Evolutionary conservation across 1,140 invertebrate species (phyloP), one percentile per base, ranked within the genome.

Genomic region (Cherax destructor): DNA sequence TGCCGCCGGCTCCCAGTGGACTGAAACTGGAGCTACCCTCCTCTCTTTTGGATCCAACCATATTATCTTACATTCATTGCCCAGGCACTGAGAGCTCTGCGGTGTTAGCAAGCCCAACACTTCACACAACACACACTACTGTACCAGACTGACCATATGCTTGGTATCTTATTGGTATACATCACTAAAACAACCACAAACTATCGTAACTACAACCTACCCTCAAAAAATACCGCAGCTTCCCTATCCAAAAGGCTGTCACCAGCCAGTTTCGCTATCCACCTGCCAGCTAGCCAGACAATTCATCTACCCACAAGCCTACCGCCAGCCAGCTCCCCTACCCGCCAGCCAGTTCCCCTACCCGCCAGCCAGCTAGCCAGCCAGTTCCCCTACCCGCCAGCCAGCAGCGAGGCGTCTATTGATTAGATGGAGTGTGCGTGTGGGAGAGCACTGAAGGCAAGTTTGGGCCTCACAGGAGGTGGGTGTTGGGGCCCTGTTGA

Each of bases 351-450:
- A 65, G 61, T 21, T 65, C 16, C 16, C 61, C 61, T 13, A 65
- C 61, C 61, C 11, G 61, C 61, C 61, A 65, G 61, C 61, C 61
- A 65, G 61, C 61, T 16, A 65, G 61, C 61, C 61, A 65, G 61
- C 61, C 16, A 65, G 61, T 10, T 16, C 16, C 9, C 56, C 56
- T 10, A 16, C 61, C 61, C 13, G 4, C 61, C 61, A 65, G 61
- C 61, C 61, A 65, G 61, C 21, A 65, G 61, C 61, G 61, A 5
- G 61, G 61, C 61, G 61, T 65, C 61, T 65, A 65, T 65, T 65
- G 61, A 65, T 65, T 65, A 65, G 61, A 65, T 65, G 61, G 61
- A 65, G 61, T 65, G 61, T 65, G 61, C 61, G 61, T 65, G 61
- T 65, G 61, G 61, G 61, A 65, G 61, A 11, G 61, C 61, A 65